Base-by-base conservation (phyloP, 1,140 invertebrate species). In the Drosophila novamexicana region DNA sequence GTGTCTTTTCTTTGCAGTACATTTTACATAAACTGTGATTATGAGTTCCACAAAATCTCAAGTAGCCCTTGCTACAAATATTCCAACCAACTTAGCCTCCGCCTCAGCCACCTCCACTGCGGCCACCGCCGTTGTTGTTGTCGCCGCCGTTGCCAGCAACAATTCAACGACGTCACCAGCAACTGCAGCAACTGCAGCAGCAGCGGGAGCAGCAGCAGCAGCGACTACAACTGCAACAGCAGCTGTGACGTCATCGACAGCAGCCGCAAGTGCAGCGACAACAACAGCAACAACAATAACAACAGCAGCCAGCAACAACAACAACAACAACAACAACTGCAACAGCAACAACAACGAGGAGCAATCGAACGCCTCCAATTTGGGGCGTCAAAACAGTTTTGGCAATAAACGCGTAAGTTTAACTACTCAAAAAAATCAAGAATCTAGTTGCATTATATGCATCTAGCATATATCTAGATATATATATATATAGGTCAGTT, bases 41-140 rank as follows among this genome's bases (percentile, higher is more conserved):
- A 92, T 92, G 91, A 92, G 91, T 92, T 92, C 91, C 84, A 90
- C 90, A 91, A 91, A 92, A 90, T 91, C 91, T 85, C 90, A 92
- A 91, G 91, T 92, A 91, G 91, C 91, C 68, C 79, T 91, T 63
- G 91, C 91, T 92, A 90, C 91, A 78, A 92, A 90, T 91, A 91
- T 92, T 88, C 89, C 90, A 91, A 91, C 77, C 79, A 90, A 85
- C 84, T 90, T 90, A 85, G 75, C 78, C 78, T 84, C 86, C 77
- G 82, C 90, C 81, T 88, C 82, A 81, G 73, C 85, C 71, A 76
- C 85, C 64, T 81, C 77, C 69, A 79, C 81, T 61, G 85, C 85
- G 73, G 85, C 85, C 70, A 73, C 85, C 69, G 81, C 85, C 81
- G 82, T 82, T 79, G 82, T 85, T 88, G 82, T 86, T 79, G 82